phyloP scores from a whole-genome alignment of 2,113 vertebrate genomes.

The Shinisaurus crocodilurus region DNA sequence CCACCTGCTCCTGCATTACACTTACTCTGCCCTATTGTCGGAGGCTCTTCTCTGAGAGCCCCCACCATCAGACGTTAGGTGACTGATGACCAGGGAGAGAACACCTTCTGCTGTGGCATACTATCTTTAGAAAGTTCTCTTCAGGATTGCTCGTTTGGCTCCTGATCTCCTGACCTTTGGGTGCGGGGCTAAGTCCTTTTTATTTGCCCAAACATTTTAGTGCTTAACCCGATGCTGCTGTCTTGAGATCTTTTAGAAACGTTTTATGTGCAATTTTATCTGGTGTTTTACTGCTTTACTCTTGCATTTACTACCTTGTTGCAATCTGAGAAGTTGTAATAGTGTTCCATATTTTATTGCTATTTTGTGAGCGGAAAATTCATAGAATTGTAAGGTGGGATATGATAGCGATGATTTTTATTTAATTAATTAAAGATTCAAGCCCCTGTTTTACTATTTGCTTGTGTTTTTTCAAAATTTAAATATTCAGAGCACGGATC shows the following conservation, averaged over 20 bases:
- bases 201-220: neutral
- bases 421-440: neutral
- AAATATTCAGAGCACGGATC: neutral
- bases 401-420: neutral
- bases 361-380: neutral
- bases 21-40: too few relatives aligned
- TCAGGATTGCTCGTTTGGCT: neutral
- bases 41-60: too few relatives aligned
- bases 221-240: neutral
- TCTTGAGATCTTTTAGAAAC: neutral
- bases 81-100: too few relatives aligned
- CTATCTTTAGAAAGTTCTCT: too few relatives aligned
- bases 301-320: neutral
- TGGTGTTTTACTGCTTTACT: neutral
- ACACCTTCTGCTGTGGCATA: too few relatives aligned
- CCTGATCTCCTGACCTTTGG: too few relatives aligned
- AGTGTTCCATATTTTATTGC: too few relatives aligned
- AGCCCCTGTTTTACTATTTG: neutral
- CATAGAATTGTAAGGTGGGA: neutral
- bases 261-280: slow-evolving; percentile 5
- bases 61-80: too few relatives aligned
- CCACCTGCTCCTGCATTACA: neutral
- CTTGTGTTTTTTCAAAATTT: neutral
- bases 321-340: neutral
- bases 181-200: too few relatives aligned